A percentile compares a stretch with the other conserved stretches of the same genome.
Conservation (phyloP, 2,113 vertebrate species). For the Arenaria interpres region DNA sequence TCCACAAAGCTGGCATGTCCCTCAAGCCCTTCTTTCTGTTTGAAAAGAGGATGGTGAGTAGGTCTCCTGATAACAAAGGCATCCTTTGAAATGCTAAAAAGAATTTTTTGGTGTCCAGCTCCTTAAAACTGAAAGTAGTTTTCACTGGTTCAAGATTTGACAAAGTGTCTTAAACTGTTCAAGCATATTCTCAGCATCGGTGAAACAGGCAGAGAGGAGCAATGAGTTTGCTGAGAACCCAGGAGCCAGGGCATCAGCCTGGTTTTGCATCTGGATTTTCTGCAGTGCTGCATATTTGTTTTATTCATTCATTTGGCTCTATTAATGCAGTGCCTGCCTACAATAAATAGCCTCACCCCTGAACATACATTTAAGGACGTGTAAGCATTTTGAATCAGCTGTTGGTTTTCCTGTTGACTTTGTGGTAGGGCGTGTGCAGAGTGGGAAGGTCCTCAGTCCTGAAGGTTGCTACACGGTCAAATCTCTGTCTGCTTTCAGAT, state of each 20-base stretch:
- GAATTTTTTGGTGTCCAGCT: not conserved
- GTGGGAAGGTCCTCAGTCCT: slow-evolving; percentile 11
- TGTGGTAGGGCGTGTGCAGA: not conserved
- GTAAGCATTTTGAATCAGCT: not conserved
- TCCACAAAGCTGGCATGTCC: not conserved
- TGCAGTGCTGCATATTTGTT: not conserved
- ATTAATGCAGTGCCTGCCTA: not conserved
- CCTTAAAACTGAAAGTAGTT: not conserved
- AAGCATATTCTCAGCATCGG: not conserved
- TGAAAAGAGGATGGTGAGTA: not conserved
- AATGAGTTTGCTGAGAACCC: not conserved
- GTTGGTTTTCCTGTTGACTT: slow-evolving; percentile 51
- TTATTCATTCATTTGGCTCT: not conserved
- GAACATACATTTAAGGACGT: not conserved
- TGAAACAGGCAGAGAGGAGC: not conserved
- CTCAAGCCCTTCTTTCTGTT: not conserved
- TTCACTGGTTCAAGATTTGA: not conserved
- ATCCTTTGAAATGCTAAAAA: slow-evolving; percentile 11
- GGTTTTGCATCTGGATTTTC: not conserved
- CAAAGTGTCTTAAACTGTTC: not conserved
- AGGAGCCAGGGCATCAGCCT: not conserved
- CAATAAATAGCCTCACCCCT: not conserved
- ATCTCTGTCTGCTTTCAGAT: slow-evolving; percentile 31
- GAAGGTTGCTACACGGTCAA: not conserved
- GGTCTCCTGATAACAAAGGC: slow-evolving; percentile 15